Evolutionary conservation across 2,888 invertebrate genomes (phyloP).

Genomic region (Mamestra brassicae): DNA sequence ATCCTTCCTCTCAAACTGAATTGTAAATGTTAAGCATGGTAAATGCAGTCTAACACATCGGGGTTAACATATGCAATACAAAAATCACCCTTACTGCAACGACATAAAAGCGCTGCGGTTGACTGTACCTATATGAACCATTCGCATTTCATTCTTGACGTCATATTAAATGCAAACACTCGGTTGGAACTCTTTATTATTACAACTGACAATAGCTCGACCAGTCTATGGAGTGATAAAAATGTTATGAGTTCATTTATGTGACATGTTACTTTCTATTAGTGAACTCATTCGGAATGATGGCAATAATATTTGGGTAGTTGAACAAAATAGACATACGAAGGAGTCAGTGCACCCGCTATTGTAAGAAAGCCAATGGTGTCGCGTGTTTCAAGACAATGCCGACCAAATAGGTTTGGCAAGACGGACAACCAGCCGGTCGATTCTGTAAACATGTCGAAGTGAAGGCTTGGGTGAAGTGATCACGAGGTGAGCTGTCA

Average conservation of each 20-base stretch:
- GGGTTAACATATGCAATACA: background rate
- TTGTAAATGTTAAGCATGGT: background rate
- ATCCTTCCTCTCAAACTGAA: background rate
- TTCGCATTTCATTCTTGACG: constrained; percentile 13
- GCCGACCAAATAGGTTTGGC: background rate
- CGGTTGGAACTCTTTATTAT: constrained; percentile 6
- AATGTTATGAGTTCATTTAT: constrained; percentile 16
- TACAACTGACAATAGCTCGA: constrained; percentile 17
- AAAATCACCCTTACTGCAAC: background rate
- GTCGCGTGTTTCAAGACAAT: background rate
- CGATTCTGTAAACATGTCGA: no score
- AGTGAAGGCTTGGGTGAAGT: no score
- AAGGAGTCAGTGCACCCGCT: constrained; percentile 9
- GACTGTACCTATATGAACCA: background rate
- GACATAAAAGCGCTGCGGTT: background rate
- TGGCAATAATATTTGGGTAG: background rate
- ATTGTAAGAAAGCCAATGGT: background rate
- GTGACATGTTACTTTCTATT: constrained; percentile 1
- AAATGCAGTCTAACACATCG: background rate
- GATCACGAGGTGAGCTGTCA: no score
- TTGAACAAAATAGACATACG: background rate
- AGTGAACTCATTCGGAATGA: constrained; percentile 28
- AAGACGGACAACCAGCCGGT: background rate
- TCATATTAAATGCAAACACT: constrained; percentile 16
- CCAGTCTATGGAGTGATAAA: constrained; percentile 22